Base-by-base conservation (phyloP, 2,888 invertebrate genomes). In the Choreutis nemorana region DNA sequence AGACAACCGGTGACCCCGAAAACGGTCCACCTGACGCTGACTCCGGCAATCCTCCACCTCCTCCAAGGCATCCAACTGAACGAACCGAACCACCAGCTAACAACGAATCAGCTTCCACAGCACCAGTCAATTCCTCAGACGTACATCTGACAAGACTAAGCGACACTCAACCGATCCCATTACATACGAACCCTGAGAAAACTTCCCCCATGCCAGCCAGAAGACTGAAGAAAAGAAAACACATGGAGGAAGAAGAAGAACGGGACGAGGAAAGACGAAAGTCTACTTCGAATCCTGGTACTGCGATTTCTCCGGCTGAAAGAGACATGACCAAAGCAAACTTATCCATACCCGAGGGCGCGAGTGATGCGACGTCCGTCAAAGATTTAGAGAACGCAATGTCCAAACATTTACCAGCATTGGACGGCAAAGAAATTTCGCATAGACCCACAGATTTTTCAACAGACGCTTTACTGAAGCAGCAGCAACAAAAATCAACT, bases 321-420 rank as follows among this genome's bases (percentile, higher is more conserved):
- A 51, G 73, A 21, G 80, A 80, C 14, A 54, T 75, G 23, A 51
- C 62, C 44, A 61, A 78, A 52, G 60, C 65, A 1, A 73, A 64
- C 33, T 32, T 77, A 36, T 45, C 72, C 8, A 64, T 78, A 29
- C 70, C 70, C 7, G 70, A 68, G 52, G 61, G 66, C 7, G 48
- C 65, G 0, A 57, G 70, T 1, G 81, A 80, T 23, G 75, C 75
- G 0, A 83, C 85, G 1, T 90, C 93, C 1, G 94, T 94, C 0
- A 93, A 94, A 65, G 95, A 96, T 50, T 78, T 97, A 44, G 96
- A 97, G 64, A 94, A 95, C 54, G 96, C 94, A 25, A 97, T 97
- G 96, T 95, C 96, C 11, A 95, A 95, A 55, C 96, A 96, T 73
- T 75, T 97, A 33, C 91, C 91, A 0, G 77, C 83, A 25, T 65